Evolutionary conservation across 2,113 vertebrate genomes (phyloP), one percentile per base, ranked within the genome.

Genomic region (Emydura subglobosa): DNA sequence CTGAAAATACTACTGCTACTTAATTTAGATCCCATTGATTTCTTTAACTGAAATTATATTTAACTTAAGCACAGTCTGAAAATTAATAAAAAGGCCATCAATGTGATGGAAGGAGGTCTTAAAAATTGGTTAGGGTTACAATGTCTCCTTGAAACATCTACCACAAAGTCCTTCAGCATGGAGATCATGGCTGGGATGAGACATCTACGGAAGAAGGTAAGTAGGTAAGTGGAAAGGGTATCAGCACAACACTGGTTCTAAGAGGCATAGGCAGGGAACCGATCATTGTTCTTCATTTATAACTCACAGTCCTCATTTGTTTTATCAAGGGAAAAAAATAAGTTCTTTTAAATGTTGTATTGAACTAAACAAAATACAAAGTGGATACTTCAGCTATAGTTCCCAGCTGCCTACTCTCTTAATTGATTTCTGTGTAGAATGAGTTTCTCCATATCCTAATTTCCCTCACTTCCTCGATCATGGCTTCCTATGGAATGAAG

Each of bases 11-110:
- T 79, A 49, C 49, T 95, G 11, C 89, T 91, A 86, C 57, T 91
- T 34, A 82, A 95, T 89, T 89, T 91, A 44, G 85, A 93, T 61
- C 76, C 11, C 19, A 14, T 93, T 91, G 90, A 84, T 96, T 95
- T 84, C 49, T 92, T 88, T 53, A 94, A 79, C 90, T 91, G 39
- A 72, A 89, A 89, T 76, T 44, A 24, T 76, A 83, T 34, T 84
- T 82, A 50, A 82, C 7, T 6, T 25, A 8, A 79, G 10, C 24
- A 22, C 90, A 93, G 57, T 8, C 82, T 86, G 83, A 89, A 83
- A 72, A n/a, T 4, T 86, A 25, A 82, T 78, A 50, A n/a, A 95
- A 95, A 59, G 39, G 39, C 5, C n/a, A 76, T 3, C 21, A 85
- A 2, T 3, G 14, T n/a, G 31, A 19, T 19, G 16, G 34, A 16